phyloP scores from a whole-genome alignment of 2,888 invertebrate genomes.

The Acanthacorydalis orientalis region DNA sequence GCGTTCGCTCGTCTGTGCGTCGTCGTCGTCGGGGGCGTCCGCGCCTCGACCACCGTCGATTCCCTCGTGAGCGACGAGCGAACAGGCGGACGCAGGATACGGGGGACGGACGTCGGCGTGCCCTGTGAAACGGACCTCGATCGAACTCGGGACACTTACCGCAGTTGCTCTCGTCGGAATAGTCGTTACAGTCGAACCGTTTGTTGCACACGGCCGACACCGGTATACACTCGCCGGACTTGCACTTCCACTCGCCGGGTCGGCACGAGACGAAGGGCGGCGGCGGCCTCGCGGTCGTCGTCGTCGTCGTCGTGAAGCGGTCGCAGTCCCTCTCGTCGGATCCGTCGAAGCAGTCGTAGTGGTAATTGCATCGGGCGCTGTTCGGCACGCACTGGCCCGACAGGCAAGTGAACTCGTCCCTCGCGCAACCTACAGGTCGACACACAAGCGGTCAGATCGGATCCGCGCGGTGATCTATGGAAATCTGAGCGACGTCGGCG shows the following conservation, averaged over 20 bases:
- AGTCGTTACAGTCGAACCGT: slow-evolving; percentile 49
- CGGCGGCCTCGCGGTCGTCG: slow-evolving; percentile 11
- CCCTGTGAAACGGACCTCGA: no score
- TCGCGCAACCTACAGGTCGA: slow-evolving; percentile 42
- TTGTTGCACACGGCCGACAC: slow-evolving; percentile 34
- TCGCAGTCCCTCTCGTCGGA: slow-evolving; percentile 39
- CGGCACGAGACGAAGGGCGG: slow-evolving; percentile 24
- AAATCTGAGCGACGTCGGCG: no score
- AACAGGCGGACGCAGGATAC: no score
- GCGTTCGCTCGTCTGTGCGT: no score
- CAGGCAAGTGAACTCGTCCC: slow-evolving; percentile 48
- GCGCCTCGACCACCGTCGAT: no score
- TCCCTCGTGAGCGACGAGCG: no score
- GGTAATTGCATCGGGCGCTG: slow-evolving; percentile 27
- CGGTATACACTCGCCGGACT: slow-evolving; percentile 31
- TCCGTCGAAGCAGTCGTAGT: slow-evolving; percentile 36
- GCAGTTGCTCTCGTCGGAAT: slow-evolving; percentile 49
- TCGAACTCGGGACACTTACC: slow-evolving; percentile 20
- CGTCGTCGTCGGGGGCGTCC: no score
- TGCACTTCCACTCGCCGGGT: slow-evolving; percentile 26
- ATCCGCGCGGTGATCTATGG: no score
- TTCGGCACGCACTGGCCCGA: slow-evolving; percentile 42
- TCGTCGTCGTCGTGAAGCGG: slow-evolving; percentile 26
- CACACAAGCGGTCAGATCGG: no score
- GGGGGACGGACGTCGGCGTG: no score